Evolutionary conservation across 2,888 invertebrate genomes (phyloP).

Genomic region (Epinotia ramella): DNA sequence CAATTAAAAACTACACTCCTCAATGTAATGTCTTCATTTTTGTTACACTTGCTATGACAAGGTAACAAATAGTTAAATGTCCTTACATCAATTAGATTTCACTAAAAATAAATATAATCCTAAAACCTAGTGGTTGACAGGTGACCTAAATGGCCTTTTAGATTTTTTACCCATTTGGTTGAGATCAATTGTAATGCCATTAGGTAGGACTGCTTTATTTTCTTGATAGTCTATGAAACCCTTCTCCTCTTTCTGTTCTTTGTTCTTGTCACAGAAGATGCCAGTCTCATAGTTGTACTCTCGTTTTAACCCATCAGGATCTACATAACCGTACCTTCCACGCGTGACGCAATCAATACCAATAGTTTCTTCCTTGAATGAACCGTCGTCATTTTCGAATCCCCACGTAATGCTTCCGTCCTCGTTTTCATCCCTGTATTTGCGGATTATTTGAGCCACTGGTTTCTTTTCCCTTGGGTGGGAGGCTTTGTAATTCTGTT

Average conservation of each 20-base stretch:
- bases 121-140: slow-evolving; percentile 76
- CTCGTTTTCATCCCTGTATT: slow-evolving; percentile 91
- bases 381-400: slow-evolving; percentile 94
- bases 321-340: slow-evolving; percentile 93
- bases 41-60: slow-evolving; percentile 67
- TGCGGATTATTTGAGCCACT: slow-evolving; percentile 89
- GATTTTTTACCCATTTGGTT: slow-evolving; percentile 89
- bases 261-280: slow-evolving; percentile 87
- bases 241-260: slow-evolving; percentile 83
- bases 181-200: slow-evolving; percentile 89
- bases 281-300: slow-evolving; percentile 94
- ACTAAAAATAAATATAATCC: slow-evolving; percentile 78
- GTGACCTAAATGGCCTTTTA: slow-evolving; percentile 86
- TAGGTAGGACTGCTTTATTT: slow-evolving; percentile 89
- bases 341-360: slow-evolving; percentile 91
- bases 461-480: slow-evolving; percentile 86
- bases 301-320: slow-evolving; percentile 92
- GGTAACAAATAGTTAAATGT: slow-evolving; percentile 62
- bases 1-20: slow-evolving; percentile 54
- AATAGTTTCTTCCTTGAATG: slow-evolving; percentile 93
- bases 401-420: slow-evolving; percentile 95
- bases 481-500: slow-evolving; percentile 75
- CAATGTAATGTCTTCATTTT: slow-evolving; percentile 57
- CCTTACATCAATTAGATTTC: slow-evolving; percentile 69
- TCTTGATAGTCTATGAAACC: slow-evolving; percentile 91